Evolutionary conservation across 2,113 vertebrate species (phyloP).

Genomic region (Indri indri): DNA sequence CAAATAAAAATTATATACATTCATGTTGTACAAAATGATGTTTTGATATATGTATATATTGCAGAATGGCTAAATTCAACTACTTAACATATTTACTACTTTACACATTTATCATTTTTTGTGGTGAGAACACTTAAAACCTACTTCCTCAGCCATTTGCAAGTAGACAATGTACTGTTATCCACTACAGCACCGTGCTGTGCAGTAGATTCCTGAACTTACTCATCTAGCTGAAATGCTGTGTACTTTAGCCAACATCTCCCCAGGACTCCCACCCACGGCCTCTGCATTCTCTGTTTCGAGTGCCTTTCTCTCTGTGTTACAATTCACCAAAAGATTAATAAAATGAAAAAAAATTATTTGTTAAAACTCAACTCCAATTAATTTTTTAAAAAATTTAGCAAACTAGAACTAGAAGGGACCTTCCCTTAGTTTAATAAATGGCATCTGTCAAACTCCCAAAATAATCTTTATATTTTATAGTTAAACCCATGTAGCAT

Average conservation of each 20-base stretch:
- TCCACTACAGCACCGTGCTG: background rate
- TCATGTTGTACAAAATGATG: background rate
- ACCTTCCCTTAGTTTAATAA: background rate
- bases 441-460: background rate
- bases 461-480: background rate
- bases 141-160: background rate
- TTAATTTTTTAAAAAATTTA: background rate
- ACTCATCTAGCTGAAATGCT: background rate
- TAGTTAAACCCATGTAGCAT: background rate
- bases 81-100: background rate
- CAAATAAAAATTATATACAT: background rate
- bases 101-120: background rate
- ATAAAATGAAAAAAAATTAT: background rate
- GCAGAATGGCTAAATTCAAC: background rate
- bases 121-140: background rate
- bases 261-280: accelerated
- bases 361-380: background rate
- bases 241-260: background rate
- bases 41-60: too few relatives aligned
- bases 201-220: too few relatives aligned
- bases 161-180: too few relatives aligned
- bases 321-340: background rate
- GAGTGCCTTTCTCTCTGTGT: background rate
- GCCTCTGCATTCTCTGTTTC: background rate
- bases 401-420: background rate